Evolutionary conservation across 1,140 invertebrate species (phyloP).

Genomic region (Drosophila bifasciata): DNA sequence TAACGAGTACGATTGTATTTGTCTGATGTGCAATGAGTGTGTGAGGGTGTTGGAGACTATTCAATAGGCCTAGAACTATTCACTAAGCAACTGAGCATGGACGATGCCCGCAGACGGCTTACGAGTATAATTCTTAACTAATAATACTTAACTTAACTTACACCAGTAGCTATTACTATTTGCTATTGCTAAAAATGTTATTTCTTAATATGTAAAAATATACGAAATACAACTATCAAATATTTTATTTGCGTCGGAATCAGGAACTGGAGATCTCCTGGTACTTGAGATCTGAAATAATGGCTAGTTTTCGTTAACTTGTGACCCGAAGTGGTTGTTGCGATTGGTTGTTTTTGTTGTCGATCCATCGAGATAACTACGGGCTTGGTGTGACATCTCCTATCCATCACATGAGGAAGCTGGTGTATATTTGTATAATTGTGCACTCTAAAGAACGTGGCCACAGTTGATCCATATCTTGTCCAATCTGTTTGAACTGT

Average conservation of each 20-base stretch:
- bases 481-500: no score
- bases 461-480: no score
- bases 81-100: slow-evolving; percentile 37
- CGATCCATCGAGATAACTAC: no score
- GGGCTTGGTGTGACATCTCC: no score
- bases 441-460: no score
- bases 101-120: slow-evolving; percentile 12
- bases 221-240: slow-evolving; percentile 24
- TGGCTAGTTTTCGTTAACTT: no score
- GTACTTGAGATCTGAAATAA: no score
- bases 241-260: neutral
- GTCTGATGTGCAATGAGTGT: slow-evolving; percentile 11
- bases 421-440: no score
- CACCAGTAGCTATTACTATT: slow-evolving; percentile 51
- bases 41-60: slow-evolving; percentile 26
- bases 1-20: slow-evolving; percentile 6
- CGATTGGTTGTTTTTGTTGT: no score
- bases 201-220: slow-evolving; percentile 60
- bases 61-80: slow-evolving; percentile 38
- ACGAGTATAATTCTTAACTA: slow-evolving; percentile 24
- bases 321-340: no score
- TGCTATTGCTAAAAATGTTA: slow-evolving; percentile 55
- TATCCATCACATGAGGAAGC: no score
- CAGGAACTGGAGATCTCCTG: no score
- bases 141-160: slow-evolving; percentile 33